A percentile compares a stretch with the other conserved stretches of the same genome.
Evolutionary conservation across 2,888 invertebrate species (phyloP).

Genomic region (Leucophenga montana): DNA sequence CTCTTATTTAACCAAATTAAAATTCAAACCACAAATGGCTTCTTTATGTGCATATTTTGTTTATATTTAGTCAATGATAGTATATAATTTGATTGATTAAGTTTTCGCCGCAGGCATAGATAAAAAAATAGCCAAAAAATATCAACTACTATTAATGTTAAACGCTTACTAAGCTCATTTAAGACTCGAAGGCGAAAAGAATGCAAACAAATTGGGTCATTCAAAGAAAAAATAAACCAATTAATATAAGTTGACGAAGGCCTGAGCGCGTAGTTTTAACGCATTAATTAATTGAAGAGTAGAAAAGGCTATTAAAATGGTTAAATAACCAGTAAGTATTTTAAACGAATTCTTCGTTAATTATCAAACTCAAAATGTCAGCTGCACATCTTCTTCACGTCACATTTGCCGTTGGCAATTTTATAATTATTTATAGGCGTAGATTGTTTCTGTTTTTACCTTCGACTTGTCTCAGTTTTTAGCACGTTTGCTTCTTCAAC

Average conservation of each 20-base stretch:
- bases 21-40: conserved; percentile 4
- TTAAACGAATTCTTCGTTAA: conserved; percentile 12
- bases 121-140: too few species aligned
- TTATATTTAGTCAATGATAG: not conserved
- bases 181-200: too few species aligned
- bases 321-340: not conserved
- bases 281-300: not conserved
- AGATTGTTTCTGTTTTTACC: not conserved
- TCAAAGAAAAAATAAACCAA: conserved; percentile 7
- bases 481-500: not conserved
- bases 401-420: not conserved
- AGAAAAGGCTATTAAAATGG: too few species aligned
- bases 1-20: not conserved
- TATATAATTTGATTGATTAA: not conserved
- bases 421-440: conserved; percentile 8
- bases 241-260: not conserved
- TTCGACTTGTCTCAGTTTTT: not conserved
- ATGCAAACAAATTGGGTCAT: conserved; percentile 15
- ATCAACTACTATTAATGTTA: not conserved
- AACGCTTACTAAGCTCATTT: not conserved
- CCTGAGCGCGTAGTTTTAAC: not conserved
- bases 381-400: not conserved
- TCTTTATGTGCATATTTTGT: not conserved
- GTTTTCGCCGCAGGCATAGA: not conserved
- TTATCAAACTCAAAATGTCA: not conserved